A percentile compares a stretch with the other conserved stretches of the same genome.
These are phyloP conservation scores for Drosophila melanica DNA, from an alignment of 1,140 invertebrate genomes.

Conservation along the genomic window DNA sequence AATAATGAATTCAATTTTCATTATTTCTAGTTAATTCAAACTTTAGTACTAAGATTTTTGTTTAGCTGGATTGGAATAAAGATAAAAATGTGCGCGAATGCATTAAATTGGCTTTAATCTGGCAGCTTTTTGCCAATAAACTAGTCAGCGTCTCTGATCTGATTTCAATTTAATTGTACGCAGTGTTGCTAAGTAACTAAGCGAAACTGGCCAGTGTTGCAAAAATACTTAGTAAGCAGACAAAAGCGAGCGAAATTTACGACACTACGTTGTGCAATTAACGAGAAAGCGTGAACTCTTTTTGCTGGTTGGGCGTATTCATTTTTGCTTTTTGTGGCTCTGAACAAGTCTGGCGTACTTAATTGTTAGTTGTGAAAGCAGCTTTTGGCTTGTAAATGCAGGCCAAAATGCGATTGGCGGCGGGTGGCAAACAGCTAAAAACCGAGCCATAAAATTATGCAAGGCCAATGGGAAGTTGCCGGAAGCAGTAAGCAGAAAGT, in stretches of 20 bases:
- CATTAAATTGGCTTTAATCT: not conserved
- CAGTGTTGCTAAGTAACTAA: constrained; percentile 26
- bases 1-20: too few relatives aligned
- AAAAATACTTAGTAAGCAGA: constrained; percentile 15
- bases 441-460: constrained; percentile 34
- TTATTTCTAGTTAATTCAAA: too few relatives aligned
- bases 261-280: constrained; percentile 13
- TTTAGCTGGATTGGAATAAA: too few relatives aligned
- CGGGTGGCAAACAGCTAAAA: constrained; percentile 17
- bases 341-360: constrained; percentile 13
- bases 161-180: constrained; percentile 15
- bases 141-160: not conserved
- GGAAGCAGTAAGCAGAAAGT: constrained; percentile 8
- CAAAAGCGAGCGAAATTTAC: constrained; percentile 23
- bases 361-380: constrained; percentile 13
- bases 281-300: constrained; percentile 17
- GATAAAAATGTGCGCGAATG: too few relatives aligned
- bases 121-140: not conserved
- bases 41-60: not conserved
- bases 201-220: constrained; percentile 13
- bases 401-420: not conserved
- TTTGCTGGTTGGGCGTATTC: not conserved
- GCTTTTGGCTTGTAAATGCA: constrained; percentile 24
- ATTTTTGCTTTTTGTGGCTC: constrained; percentile 2
- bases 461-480: constrained; percentile 16